Percentiles rank a stretch among this genome's conserved stretches.
These are phyloP conservation scores for Coptodon bakossiorum DNA, from an alignment of 2,113 vertebrate genomes.

Conservation along the genomic window DNA sequence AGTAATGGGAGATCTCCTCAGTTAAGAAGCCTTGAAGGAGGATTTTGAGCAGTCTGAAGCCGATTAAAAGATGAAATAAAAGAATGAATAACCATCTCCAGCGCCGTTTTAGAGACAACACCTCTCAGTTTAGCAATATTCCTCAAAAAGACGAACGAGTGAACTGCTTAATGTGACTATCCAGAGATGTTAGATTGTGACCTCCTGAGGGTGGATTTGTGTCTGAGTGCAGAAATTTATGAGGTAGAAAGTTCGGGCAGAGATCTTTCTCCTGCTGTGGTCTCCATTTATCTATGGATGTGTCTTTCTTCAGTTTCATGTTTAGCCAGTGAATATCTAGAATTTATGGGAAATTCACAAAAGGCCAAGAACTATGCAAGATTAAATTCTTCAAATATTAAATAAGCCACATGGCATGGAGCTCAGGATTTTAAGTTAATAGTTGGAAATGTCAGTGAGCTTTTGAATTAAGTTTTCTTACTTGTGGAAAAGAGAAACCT, in stretches of 20 bases:
- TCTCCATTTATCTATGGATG: background rate
- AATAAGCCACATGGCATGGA: background rate
- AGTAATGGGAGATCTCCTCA: background rate
- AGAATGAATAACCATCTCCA: background rate
- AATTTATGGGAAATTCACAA: background rate
- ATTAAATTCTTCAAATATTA: background rate
- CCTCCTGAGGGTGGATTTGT: background rate
- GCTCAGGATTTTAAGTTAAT: background rate
- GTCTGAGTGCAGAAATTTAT: background rate
- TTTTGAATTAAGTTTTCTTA: background rate
- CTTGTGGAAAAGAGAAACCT: background rate
- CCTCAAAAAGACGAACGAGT: background rate
- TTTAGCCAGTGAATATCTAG: background rate
- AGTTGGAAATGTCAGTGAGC: background rate
- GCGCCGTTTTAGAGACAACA: background rate
- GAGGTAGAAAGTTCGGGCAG: background rate
- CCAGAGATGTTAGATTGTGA: background rate
- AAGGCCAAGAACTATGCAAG: background rate
- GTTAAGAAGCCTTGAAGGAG: background rate
- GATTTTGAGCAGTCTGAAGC: background rate
- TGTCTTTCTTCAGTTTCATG: background rate
- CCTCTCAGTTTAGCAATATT: background rate
- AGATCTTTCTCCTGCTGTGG: background rate
- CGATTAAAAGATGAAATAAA: background rate
- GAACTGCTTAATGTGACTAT: background rate